Evolutionary conservation across 37 sponge, comb jelly and placozoan species (phyloP).

Genomic region (Oopsacas minuta): DNA sequence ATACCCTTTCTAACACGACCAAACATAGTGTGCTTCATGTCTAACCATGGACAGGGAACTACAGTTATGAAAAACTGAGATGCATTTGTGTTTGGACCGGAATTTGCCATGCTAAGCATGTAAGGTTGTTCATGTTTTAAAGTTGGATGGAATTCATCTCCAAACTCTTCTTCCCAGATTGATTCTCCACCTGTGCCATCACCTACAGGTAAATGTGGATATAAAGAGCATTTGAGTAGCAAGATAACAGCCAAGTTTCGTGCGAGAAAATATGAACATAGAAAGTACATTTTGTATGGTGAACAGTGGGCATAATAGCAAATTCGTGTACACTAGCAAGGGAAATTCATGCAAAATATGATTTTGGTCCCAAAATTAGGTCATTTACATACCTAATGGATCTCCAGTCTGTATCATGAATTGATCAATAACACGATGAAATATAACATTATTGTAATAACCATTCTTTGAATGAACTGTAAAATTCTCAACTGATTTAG

Average conservation of each 20-base stretch:
- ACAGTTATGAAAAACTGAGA: constrained; percentile 96
- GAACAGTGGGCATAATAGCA: too few relatives aligned
- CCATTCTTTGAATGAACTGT: constrained; percentile 70
- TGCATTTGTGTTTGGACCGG: constrained; percentile 92
- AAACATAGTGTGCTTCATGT: constrained; percentile 95
- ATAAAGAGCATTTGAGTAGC: too few relatives aligned
- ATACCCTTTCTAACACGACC: constrained; percentile 81
- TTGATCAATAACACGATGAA: constrained; percentile 85
- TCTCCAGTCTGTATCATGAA: constrained; percentile 99
- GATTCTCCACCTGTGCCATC: constrained; percentile 90
- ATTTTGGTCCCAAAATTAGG: too few relatives aligned
- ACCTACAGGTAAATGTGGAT: too few relatives aligned
- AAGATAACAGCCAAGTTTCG: too few relatives aligned
- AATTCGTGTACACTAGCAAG: too few relatives aligned
- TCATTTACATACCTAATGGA: constrained; percentile 89
- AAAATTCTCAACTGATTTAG: constrained; percentile 95
- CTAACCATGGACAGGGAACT: constrained; percentile 84
- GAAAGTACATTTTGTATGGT: too few relatives aligned
- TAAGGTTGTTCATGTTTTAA: constrained; percentile 86
- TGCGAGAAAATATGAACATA: too few relatives aligned
- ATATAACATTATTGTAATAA: constrained; percentile 84
- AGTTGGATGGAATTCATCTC: constrained; percentile 82
- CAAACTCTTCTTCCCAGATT: constrained; percentile 95
- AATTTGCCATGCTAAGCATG: constrained; percentile 91
- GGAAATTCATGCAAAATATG: too few relatives aligned